Conservation (phyloP, 2,113 vertebrate genomes). For the Origma solitaria region DNA sequence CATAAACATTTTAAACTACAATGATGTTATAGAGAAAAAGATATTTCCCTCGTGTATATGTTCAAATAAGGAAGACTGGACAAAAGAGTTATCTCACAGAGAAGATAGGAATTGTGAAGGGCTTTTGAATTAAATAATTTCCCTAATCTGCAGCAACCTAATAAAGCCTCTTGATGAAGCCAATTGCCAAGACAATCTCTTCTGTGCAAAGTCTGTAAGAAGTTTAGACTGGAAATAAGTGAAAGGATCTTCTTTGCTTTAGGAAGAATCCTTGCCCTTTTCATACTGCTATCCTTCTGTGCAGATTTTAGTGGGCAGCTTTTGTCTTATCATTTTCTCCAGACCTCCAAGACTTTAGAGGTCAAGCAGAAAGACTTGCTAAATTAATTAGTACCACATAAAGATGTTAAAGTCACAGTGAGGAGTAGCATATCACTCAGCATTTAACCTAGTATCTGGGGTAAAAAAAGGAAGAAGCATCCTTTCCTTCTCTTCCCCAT, state of each 20-base stretch:
- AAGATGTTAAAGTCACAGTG: not conserved
- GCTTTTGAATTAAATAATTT: slow-evolving; percentile 26
- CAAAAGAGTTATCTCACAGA: not conserved
- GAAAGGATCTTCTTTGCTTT: not conserved
- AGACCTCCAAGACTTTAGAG: not conserved
- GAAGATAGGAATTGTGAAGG: not conserved
- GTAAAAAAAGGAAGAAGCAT: not conserved
- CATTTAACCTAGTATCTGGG: not conserved
- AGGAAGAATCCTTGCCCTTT: not conserved
- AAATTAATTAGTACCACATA: not conserved
- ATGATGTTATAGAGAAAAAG: not conserved
- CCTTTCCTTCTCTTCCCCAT: not conserved
- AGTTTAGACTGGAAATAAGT: not conserved
- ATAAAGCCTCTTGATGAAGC: not conserved
- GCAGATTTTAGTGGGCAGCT: not conserved
- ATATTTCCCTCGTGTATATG: slow-evolving; percentile 8
- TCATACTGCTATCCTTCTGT: not conserved
- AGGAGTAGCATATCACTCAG: not conserved
- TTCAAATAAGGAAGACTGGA: not conserved
- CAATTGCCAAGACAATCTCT: not conserved
- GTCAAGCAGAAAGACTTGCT: not conserved
- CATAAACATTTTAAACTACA: slow-evolving; percentile 1
- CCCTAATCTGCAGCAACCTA: not conserved
- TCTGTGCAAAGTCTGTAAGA: not conserved
- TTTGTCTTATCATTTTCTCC: not conserved